Conservation (phyloP, 2,113 vertebrate species). For the Pachycephala philippinensis region DNA sequence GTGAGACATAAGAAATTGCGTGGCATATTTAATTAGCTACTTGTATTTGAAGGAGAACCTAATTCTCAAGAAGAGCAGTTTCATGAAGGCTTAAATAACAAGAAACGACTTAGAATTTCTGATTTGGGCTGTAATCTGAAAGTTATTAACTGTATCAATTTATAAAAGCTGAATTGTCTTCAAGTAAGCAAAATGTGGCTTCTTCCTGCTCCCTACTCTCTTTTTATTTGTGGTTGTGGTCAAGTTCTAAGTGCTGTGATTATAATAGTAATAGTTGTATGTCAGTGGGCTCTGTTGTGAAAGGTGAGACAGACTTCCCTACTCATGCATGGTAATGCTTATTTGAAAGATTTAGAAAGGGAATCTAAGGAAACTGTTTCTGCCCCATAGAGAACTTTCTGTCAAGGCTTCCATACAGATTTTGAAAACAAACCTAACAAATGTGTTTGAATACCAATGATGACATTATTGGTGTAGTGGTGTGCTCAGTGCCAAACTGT, state of each 20-base stretch:
- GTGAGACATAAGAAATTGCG: background rate
- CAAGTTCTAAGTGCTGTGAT: background rate
- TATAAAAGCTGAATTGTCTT: background rate
- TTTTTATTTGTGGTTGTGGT: background rate
- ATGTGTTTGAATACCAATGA: background rate
- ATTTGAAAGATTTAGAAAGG: background rate
- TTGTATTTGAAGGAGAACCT: background rate
- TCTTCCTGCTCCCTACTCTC: background rate
- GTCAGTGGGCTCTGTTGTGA: background rate
- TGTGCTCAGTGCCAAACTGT: background rate
- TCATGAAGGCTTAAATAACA: background rate
- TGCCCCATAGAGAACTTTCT: background rate
- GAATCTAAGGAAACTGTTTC: background rate
- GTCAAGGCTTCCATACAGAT: background rate
- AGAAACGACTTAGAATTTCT: background rate
- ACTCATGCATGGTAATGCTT: background rate
- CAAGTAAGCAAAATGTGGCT: background rate
- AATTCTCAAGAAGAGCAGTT: background rate
- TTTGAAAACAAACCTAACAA: constrained; percentile 19
- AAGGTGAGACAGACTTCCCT: background rate
- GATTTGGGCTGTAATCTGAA: background rate
- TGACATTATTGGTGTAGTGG: background rate
- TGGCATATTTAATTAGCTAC: background rate
- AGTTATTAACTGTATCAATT: background rate
- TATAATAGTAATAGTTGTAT: background rate